These are phyloP conservation scores for Penelope pileata DNA, from an alignment of 2,113 vertebrate species.

Conservation along the genomic window DNA sequence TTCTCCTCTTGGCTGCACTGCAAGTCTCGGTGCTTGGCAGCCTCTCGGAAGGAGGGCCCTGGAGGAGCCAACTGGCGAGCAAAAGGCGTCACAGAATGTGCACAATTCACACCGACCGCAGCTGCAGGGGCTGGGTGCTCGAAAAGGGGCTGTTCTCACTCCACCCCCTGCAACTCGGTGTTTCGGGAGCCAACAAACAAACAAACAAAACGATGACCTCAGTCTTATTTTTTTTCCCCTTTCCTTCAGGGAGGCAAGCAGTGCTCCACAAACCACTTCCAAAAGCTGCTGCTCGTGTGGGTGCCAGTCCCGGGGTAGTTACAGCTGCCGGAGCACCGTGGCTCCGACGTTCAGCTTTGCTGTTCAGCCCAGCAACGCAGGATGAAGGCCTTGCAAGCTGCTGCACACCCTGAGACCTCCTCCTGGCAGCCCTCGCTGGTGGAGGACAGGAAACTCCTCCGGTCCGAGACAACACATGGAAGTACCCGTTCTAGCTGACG, in stretches of 20 bases:
- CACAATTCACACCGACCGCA: not conserved
- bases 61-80: not conserved
- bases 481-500: not conserved
- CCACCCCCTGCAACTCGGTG: not conserved
- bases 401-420: not conserved
- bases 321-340: not conserved
- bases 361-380: not conserved
- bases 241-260: not conserved
- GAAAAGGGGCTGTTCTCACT: constrained; percentile 1
- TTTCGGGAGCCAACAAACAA: constrained; percentile 27
- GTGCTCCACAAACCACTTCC: not conserved
- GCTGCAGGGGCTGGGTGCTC: not conserved
- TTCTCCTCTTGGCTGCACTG: not conserved
- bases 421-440: accelerated
- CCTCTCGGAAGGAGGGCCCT: not conserved
- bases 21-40: not conserved
- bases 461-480: constrained; percentile 17
- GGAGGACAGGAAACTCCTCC: constrained; percentile 13
- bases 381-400: not conserved
- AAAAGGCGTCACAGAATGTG: not conserved
- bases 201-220: not conserved
- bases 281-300: not conserved
- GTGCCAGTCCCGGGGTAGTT: not conserved
- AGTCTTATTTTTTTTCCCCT: not conserved
- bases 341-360: not conserved